Evolutionary conservation across 2,797 vertebrate species (phyloP), one percentile per base, ranked within the genome.

Genomic region (Anguilla marmorata): DNA sequence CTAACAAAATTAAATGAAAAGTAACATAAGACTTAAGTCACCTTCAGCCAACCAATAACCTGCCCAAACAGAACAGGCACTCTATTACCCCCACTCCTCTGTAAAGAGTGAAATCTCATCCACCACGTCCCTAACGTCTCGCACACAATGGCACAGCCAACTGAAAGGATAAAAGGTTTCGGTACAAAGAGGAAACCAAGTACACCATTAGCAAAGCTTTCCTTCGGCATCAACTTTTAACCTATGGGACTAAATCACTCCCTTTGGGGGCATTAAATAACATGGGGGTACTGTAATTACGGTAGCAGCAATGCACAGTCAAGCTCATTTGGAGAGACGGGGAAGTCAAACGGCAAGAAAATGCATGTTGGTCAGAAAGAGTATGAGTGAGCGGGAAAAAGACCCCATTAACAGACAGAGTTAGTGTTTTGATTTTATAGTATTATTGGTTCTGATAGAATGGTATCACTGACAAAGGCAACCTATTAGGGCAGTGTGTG

Each of bases 21-120:
- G 90, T 91, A 92, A 92, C 33, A 48, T 85, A 86, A 92, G 76
- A 89, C 90, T 88, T 83, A 86, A 86, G 88, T 89, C 86, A 90
- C 88, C 90, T 90, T 84, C 86, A 56, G 60, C 87, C 80, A 56
- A 90, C 69, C 74, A 58, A 86, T 85, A 90, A 58, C 89, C 87
- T 88, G 82, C 82, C 87, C 76, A 1, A 91, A 89, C 90, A 91
- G 84, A 87, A 82, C 87, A 86, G 87, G 86, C 7, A 56, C 80
- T 88, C 90, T 86, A 87, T 84, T 85, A 50, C 76, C 72, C 63
- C 84, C 24, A 58, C 21, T 45, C 48, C 82, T 56, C 82, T 19
- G 24, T 16, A 19, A 69, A 72, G 27, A 50, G 66, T 7, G 69
- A 85, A 76, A 88, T 85, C 89, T 88, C 89, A 89, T 85, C 85